Percentiles rank a stretch among this genome's conserved stretches.
phyloP scores from a whole-genome alignment of 2,888 invertebrate species.

The Cetonia aurata region DNA sequence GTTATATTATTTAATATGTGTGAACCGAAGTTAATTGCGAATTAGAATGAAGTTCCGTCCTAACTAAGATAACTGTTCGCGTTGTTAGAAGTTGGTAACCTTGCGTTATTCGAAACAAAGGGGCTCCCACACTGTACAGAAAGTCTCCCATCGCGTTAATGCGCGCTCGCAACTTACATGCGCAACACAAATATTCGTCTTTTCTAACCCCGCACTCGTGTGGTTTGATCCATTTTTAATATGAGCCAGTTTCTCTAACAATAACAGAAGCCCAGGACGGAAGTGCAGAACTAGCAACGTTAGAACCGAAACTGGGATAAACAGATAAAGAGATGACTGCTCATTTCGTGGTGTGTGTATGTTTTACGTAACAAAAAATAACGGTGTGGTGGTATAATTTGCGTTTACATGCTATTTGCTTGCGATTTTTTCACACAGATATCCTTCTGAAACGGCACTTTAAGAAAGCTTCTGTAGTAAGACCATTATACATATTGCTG shows the following conservation, averaged over 20 bases:
- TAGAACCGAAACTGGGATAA: constrained; percentile 25
- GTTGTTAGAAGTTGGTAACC: constrained; percentile 53
- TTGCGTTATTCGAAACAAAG: constrained; percentile 54
- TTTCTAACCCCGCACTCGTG: constrained; percentile 24
- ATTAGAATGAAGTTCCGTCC: constrained; percentile 56
- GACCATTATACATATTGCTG: too few species aligned
- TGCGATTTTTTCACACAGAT: constrained; percentile 31
- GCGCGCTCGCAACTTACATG: background rate
- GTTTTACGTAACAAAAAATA: constrained; percentile 37
- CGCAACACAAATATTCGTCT: constrained; percentile 33
- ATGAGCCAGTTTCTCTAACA: constrained; percentile 15
- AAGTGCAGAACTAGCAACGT: too few species aligned
- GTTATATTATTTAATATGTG: constrained; percentile 58
- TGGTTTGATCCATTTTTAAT: constrained; percentile 38
- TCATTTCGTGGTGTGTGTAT: too few species aligned
- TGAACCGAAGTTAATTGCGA: constrained; percentile 58
- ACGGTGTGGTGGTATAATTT: constrained; percentile 5
- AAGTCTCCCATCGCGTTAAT: constrained; percentile 50
- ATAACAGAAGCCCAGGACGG: too few species aligned
- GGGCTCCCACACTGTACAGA: constrained; percentile 52
- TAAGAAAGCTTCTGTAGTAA: background rate
- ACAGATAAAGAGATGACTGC: constrained; percentile 17
- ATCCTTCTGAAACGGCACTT: constrained; percentile 20
- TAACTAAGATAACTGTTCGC: constrained; percentile 54
- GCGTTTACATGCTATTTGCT: constrained; percentile 4